Conservation (phyloP, 2,113 vertebrate species). For the Collichthys lucidus region DNA sequence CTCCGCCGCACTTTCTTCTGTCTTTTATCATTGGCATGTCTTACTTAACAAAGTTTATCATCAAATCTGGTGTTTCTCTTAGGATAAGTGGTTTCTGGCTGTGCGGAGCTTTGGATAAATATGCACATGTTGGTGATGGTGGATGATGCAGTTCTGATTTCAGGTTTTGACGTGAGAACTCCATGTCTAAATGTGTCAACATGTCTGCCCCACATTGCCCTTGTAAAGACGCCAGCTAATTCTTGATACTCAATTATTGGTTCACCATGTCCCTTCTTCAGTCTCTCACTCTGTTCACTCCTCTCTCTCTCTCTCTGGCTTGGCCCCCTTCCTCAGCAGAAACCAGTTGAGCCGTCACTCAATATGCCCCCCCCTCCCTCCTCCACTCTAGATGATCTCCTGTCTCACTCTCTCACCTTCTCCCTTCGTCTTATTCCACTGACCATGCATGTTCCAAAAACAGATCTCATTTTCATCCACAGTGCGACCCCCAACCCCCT, state of each 20-base stretch:
- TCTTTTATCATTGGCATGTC: conserved; percentile 11
- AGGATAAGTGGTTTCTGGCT: not conserved
- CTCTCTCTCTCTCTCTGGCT: conserved; percentile 34
- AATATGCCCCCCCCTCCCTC: conserved; percentile 34
- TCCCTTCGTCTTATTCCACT: conserved; percentile 86
- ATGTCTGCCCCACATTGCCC: not conserved
- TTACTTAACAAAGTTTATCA: not conserved
- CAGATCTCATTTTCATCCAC: conserved; percentile 83
- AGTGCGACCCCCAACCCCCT: conserved; percentile 25
- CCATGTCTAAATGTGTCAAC: not conserved
- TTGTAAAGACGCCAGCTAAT: conserved; percentile 27
- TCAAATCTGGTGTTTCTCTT: conserved; percentile 4
- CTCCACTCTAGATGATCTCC: conserved; percentile 68
- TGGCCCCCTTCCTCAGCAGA: conserved; percentile 75
- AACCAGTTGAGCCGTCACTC: conserved; percentile 84
- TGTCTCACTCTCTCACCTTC: conserved; percentile 83
- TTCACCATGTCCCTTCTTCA: conserved; percentile 35
- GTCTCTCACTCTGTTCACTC: conserved; percentile 8
- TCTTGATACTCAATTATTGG: conserved; percentile 44
- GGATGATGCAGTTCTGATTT: conserved; percentile 10
- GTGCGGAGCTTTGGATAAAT: not conserved
- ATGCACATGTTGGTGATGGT: not conserved
- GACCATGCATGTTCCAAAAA: conserved; percentile 88
- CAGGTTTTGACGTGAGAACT: not conserved
- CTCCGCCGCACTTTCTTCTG: conserved; percentile 31